These are phyloP conservation scores for Drosophila dunni DNA, from an alignment of 1,140 invertebrate species.

Conservation along the genomic window DNA sequence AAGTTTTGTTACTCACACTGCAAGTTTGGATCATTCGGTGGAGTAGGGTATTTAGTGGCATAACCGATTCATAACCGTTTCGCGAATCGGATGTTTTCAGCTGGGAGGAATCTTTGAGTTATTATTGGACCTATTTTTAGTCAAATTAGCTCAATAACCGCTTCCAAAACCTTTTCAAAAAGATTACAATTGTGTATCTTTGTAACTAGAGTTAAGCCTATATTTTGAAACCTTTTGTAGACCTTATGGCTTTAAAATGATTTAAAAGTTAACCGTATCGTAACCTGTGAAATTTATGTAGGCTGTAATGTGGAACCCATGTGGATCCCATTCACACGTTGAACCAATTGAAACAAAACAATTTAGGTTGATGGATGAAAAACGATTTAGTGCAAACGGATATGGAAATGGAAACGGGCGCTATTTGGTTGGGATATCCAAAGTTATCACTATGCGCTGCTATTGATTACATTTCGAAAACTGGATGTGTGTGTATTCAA, in stretches of 20 bases:
- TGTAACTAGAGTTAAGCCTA: too few species aligned
- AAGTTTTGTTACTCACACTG: background rate
- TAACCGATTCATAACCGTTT: conserved; percentile 4
- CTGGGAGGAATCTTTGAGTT: too few species aligned
- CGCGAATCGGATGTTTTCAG: too few species aligned
- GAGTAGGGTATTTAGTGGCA: background rate
- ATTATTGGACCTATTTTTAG: too few species aligned
- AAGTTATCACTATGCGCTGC: conserved; percentile 3
- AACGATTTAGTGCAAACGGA: background rate
- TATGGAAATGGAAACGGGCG: conserved; percentile 26
- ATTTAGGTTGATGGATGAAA: background rate
- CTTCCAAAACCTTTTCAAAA: background rate
- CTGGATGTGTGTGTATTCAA: too few species aligned
- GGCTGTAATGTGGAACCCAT: background rate
- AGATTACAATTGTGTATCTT: too few species aligned
- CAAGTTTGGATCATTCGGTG: background rate
- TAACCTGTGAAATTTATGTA: too few species aligned
- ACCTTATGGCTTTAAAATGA: too few species aligned
- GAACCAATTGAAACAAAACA: background rate
- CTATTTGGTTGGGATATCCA: conserved; percentile 11
- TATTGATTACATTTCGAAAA: background rate
- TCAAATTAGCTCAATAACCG: background rate
- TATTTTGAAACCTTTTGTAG: too few species aligned
- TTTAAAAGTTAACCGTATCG: too few species aligned
- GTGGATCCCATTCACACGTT: conserved; percentile 6